Conservation (phyloP, 2,797 vertebrate species). For the Hozukius guyotensis region DNA sequence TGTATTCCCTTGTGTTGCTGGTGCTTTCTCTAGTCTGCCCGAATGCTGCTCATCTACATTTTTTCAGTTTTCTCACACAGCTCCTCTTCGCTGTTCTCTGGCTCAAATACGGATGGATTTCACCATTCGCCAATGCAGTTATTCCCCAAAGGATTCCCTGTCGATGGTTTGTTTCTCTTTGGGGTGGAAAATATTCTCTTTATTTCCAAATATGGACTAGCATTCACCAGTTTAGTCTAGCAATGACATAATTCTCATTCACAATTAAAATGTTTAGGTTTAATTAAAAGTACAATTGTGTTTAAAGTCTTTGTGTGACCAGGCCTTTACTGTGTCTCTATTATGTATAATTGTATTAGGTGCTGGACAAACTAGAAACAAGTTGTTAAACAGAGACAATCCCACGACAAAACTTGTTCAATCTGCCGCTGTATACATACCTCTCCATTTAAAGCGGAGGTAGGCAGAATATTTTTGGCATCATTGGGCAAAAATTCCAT, state of each 20-base stretch:
- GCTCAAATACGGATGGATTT: background rate
- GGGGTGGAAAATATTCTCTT: background rate
- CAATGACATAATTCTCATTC: background rate
- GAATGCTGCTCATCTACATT: background rate
- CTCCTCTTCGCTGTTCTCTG: background rate
- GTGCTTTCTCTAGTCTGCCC: background rate
- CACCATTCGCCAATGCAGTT: background rate
- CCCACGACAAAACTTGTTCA: background rate
- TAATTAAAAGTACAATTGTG: background rate
- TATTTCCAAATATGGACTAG: background rate
- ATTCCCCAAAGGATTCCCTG: background rate
- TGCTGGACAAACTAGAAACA: background rate
- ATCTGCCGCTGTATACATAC: background rate
- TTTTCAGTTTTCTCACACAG: background rate
- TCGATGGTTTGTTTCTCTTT: background rate
- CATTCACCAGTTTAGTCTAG: background rate
- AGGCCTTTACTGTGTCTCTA: background rate
- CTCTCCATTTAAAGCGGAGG: background rate
- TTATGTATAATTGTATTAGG: background rate
- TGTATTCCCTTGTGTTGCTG: background rate
- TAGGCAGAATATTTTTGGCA: no score
- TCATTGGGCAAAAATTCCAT: no score
- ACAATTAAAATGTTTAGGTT: background rate
- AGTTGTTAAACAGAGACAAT: background rate
- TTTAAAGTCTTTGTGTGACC: no score